phyloP scores from a whole-genome alignment of 2,113 vertebrate genomes.

The Oreochromis aureus region DNA sequence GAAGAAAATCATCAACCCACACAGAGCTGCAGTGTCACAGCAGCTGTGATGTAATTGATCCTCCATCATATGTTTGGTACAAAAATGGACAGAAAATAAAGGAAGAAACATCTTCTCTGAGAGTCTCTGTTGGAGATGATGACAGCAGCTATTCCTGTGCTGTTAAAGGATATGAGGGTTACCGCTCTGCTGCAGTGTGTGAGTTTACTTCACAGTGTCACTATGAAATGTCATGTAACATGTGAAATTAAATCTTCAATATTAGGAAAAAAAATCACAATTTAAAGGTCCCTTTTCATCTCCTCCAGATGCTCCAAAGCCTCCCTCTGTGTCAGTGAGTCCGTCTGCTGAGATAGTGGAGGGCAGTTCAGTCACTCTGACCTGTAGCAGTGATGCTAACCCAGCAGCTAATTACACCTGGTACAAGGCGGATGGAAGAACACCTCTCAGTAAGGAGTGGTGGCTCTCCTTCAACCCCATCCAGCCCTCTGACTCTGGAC shows the following conservation, averaged over 20 bases:
- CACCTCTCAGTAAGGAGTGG: not conserved
- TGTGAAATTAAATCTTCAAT: not conserved
- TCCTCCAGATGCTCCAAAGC: not conserved
- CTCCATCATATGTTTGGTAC: not conserved
- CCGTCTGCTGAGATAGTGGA: not conserved
- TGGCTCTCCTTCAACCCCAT: not conserved
- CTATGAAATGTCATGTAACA: not conserved
- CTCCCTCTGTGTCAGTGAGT: not conserved
- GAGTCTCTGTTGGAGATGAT: fast-evolving
- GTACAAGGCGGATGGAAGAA: not conserved
- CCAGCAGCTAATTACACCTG: not conserved
- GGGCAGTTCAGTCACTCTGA: not conserved
- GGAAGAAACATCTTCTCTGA: not conserved
- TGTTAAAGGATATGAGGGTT: fast-evolving
- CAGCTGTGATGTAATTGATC: not conserved
- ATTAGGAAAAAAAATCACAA: not conserved
- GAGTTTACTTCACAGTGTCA: not conserved
- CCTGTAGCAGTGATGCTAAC: not conserved
- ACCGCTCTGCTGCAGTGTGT: not conserved
- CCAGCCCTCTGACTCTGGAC: not conserved
- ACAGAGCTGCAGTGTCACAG: not conserved
- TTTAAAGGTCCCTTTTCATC: not conserved
- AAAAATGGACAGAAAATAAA: not conserved
- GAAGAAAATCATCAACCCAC: not conserved
- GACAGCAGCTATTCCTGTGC: not conserved